phyloP scores from a whole-genome alignment of 2,797 vertebrate species.

The Babyrousa celebensis region DNA sequence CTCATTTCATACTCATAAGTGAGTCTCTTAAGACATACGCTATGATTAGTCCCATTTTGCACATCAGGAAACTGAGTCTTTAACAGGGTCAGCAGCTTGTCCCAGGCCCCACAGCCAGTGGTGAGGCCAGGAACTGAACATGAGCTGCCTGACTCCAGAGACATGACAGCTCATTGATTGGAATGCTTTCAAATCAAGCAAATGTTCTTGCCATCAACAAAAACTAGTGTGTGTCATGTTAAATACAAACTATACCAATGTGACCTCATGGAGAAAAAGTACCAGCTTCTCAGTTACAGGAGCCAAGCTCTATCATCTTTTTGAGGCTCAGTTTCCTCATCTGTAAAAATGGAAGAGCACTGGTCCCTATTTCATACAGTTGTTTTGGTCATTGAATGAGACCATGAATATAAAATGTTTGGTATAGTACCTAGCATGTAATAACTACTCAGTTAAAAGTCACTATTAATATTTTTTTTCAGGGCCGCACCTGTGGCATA shows the following conservation, averaged over 20 bases:
- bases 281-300: not conserved
- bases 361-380: not conserved
- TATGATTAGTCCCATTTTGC: not conserved
- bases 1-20: not conserved
- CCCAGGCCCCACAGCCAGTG: not conserved
- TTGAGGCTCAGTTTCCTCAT: not conserved
- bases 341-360: not conserved
- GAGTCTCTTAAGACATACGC: not conserved
- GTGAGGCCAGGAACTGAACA: not conserved
- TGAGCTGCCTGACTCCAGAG: not conserved
- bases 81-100: not conserved
- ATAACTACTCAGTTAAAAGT: slow-evolving; percentile 39
- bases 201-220: slow-evolving; percentile 10
- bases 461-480: not conserved
- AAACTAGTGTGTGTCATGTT: not conserved
- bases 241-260: not conserved
- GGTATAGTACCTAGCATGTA: not conserved
- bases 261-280: not conserved
- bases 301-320: not conserved
- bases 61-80: slow-evolving; percentile 3
- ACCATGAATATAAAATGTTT: slow-evolving; percentile 1
- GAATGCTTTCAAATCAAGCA: slow-evolving; percentile 27
- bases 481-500: no score
- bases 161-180: not conserved
- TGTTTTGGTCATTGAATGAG: slow-evolving; percentile 25